Evolutionary conservation across 2,113 vertebrate species (phyloP).

Genomic region (Symphodus melops): DNA sequence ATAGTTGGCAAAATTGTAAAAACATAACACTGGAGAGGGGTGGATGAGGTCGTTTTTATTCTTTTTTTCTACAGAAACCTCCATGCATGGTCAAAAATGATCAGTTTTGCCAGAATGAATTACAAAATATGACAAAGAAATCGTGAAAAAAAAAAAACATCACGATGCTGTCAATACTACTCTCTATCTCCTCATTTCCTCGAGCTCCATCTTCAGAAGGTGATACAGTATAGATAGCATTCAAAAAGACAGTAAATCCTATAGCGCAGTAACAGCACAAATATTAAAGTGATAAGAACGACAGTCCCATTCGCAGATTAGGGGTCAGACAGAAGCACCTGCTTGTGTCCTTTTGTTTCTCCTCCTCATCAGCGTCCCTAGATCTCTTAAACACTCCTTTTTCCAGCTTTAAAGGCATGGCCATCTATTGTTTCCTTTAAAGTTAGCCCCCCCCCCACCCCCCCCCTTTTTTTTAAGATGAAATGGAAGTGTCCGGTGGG

Average conservation of each 20-base stretch:
- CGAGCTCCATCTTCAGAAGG: slow-evolving; percentile 30
- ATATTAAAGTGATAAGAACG: slow-evolving; percentile 41
- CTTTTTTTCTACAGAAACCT: not conserved
- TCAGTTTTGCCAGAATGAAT: slow-evolving; percentile 3
- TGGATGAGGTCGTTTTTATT: not conserved
- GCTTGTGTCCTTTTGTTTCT: slow-evolving; percentile 61
- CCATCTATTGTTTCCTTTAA: slow-evolving; percentile 88
- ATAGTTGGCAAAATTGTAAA: slow-evolving; percentile 7
- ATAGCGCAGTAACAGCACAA: not conserved
- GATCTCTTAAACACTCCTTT: slow-evolving; percentile 51
- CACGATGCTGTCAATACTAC: not conserved
- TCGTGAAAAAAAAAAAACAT: slow-evolving; percentile 16
- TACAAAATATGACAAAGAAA: slow-evolving; percentile 1
- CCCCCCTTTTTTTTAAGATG: slow-evolving; percentile 84
- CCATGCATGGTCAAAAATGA: not conserved
- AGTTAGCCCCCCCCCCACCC: slow-evolving; percentile 87
- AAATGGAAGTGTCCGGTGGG: slow-evolving; percentile 94
- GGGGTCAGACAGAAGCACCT: slow-evolving; percentile 80
- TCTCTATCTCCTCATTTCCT: slow-evolving; percentile 23
- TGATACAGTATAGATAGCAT: slow-evolving; percentile 33
- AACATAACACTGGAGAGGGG: not conserved
- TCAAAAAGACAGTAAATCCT: not conserved
- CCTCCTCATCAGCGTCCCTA: slow-evolving; percentile 19
- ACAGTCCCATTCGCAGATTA: slow-evolving; percentile 68
- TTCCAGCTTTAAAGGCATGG: slow-evolving; percentile 75